phyloP scores from a whole-genome alignment of 2,797 vertebrate species.

The Rhinophrynus dorsalis region DNA sequence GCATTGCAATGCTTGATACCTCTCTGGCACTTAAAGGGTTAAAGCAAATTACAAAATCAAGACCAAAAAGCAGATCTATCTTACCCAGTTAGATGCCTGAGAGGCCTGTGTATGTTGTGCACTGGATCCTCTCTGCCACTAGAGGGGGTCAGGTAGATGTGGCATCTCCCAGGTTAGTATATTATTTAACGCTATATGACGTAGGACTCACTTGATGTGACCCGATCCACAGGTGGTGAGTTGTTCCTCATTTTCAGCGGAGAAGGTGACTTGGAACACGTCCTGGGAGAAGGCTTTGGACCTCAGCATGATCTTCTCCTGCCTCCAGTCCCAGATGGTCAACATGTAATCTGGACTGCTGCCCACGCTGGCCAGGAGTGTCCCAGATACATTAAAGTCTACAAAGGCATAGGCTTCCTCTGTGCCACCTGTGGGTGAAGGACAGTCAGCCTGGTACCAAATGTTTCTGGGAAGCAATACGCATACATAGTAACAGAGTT shows the following conservation, averaged over 20 bases:
- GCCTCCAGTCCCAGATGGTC: constrained; percentile 91
- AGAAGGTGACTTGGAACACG: constrained; percentile 86
- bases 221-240: constrained; percentile 84
- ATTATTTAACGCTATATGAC: too few species aligned
- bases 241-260: constrained; percentile 78
- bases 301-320: constrained; percentile 79
- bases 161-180: too few species aligned
- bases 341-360: constrained; percentile 82
- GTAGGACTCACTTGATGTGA: constrained; percentile 85
- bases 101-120: too few species aligned
- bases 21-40: too few species aligned
- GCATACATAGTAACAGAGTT: too few species aligned
- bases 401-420: constrained; percentile 74
- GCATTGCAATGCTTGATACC: too few species aligned
- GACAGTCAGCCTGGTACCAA: not conserved
- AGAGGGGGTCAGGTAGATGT: too few species aligned
- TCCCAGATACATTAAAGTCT: constrained; percentile 80
- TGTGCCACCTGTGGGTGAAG: constrained; percentile 76
- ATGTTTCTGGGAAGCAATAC: not conserved
- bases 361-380: constrained; percentile 83
- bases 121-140: too few species aligned
- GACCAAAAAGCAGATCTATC: too few species aligned
- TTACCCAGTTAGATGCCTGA: too few species aligned
- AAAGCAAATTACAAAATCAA: too few species aligned
- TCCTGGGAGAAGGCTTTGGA: constrained; percentile 89